A percentile compares a stretch with the other conserved stretches of the same genome.
phyloP scores from a whole-genome alignment of 2,888 invertebrate species.

The Lithosia quadra region DNA sequence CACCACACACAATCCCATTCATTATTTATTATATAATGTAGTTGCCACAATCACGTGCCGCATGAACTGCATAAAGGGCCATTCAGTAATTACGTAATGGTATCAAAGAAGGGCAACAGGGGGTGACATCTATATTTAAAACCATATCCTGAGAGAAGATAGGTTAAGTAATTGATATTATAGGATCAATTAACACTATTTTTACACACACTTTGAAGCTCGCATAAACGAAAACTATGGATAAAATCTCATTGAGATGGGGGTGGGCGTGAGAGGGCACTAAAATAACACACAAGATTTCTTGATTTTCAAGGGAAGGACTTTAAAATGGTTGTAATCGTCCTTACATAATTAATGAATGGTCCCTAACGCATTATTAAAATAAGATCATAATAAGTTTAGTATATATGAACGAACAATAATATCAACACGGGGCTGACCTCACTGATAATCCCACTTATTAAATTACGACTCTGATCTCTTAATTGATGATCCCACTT shows the following conservation, averaged over 20 bases:
- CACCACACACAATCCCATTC: neutral
- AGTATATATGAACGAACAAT: slow-evolving; percentile 1
- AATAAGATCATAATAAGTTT: neutral
- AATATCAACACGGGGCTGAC: neutral
- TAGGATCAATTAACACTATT: too few species aligned
- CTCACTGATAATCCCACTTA: neutral
- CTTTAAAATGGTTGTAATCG: neutral
- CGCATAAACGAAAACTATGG: too few species aligned
- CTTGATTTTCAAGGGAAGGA: neutral
- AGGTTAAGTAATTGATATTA: too few species aligned
- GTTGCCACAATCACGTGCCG: neutral
- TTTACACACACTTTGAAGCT: too few species aligned
- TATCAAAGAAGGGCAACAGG: neutral
- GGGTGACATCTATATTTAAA: neutral
- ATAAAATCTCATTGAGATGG: too few species aligned
- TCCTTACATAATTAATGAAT: neutral
- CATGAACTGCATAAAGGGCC: neutral
- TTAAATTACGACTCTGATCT: slow-evolving; percentile 3
- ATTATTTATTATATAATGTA: neutral
- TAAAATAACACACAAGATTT: too few species aligned
- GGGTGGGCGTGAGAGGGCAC: too few species aligned
- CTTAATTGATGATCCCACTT: slow-evolving; percentile 8
- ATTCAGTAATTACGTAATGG: neutral
- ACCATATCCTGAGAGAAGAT: too few species aligned
- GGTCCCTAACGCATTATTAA: neutral